Evolutionary conservation across 2,797 vertebrate genomes (phyloP).

Genomic region (Pterois miles): DNA sequence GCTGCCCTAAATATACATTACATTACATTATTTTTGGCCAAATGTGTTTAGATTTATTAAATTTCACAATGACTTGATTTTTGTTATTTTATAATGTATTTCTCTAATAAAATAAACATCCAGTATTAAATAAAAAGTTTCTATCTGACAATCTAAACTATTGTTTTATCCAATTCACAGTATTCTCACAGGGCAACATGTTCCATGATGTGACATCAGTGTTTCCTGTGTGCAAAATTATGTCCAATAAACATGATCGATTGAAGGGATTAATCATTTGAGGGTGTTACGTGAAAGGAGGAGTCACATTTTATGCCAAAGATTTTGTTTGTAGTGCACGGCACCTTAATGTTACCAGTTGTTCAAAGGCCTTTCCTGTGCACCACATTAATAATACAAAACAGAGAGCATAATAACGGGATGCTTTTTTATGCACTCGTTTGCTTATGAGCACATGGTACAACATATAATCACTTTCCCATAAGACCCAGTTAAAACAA

Average conservation of each 20-base stretch:
- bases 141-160: not conserved
- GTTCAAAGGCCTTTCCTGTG: conserved; percentile 41
- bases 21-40: not conserved
- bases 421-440: not conserved
- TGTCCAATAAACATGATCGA: not conserved
- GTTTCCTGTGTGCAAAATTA: not conserved
- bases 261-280: conserved; percentile 7
- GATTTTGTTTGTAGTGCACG: conserved; percentile 18
- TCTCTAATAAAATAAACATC: not conserved
- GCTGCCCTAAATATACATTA: not conserved
- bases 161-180: not conserved
- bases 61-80: not conserved
- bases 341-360: conserved; percentile 29
- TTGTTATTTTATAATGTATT: not conserved
- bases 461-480: conserved; percentile 30
- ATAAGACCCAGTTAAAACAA: conserved; percentile 22
- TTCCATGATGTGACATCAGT: not conserved
- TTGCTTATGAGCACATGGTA: conserved; percentile 14
- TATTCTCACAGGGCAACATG: not conserved
- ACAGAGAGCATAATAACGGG: conserved; percentile 27
- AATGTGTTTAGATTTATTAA: not conserved
- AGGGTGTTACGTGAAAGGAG: conserved; percentile 3
- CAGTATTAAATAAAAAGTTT: not conserved
- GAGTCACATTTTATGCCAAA: conserved; percentile 11
- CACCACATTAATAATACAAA: conserved; percentile 58